Conservation (phyloP, 2,113 vertebrate species). For the Tor tambroides region DNA sequence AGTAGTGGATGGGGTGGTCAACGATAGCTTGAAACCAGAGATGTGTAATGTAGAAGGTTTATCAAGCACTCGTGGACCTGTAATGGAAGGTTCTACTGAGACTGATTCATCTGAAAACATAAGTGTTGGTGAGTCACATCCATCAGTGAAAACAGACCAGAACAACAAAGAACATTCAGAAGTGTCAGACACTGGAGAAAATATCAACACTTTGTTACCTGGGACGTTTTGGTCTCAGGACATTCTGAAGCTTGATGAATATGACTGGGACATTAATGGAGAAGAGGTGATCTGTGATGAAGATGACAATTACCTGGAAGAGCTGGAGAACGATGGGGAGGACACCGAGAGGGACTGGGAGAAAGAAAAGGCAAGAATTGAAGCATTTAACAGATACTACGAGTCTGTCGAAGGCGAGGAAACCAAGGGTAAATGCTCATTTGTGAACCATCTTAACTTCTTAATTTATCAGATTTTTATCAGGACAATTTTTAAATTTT, state of each 20-base stretch:
- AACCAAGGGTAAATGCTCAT: conserved; percentile 63
- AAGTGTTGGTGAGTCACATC: not conserved
- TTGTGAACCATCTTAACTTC: not conserved
- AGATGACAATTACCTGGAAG: conserved; percentile 33
- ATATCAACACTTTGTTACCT: conserved; percentile 39
- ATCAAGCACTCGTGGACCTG: not conserved
- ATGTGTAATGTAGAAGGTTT: not conserved
- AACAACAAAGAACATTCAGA: conserved; percentile 2
- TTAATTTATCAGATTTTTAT: conserved; percentile 11
- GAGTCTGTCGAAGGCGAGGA: conserved; percentile 51
- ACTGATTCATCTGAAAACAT: conserved; percentile 2
- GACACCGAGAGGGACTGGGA: conserved; percentile 70
- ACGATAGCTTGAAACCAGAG: not conserved
- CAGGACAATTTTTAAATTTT: not conserved
- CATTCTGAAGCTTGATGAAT: conserved; percentile 34
- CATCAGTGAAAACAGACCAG: conserved; percentile 16
- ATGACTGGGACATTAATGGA: conserved; percentile 48
- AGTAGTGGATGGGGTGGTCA: not conserved
- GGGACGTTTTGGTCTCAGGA: conserved; percentile 38
- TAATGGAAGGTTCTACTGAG: not conserved
- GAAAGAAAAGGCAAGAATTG: conserved; percentile 71
- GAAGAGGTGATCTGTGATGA: conserved; percentile 27
- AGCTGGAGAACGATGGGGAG: conserved; percentile 60
- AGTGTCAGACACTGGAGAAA: conserved; percentile 41
- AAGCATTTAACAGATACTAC: conserved; percentile 73